Evolutionary conservation across 2,113 vertebrate genomes (phyloP).

Genomic region (Ceratotherium simum): DNA sequence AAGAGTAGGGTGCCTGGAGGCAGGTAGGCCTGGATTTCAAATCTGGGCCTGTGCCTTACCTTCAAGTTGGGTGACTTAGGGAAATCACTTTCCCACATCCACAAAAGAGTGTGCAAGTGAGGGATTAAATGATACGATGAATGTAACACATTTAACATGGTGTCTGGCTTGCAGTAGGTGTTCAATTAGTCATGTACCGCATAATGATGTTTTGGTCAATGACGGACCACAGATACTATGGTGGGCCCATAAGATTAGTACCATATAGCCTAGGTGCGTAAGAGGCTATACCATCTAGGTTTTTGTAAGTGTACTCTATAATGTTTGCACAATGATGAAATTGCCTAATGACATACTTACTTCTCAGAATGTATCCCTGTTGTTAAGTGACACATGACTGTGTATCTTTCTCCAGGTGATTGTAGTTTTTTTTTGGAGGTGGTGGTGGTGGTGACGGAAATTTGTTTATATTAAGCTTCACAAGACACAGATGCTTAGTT

Average conservation of each 20-base stretch:
- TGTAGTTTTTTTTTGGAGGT: neutral
- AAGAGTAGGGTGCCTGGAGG: neutral
- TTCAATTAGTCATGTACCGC: neutral
- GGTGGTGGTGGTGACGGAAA: neutral
- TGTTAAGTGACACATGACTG: no score
- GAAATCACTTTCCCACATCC: neutral
- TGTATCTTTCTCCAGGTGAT: neutral
- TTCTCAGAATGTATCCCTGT: no score
- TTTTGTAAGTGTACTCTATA: no score
- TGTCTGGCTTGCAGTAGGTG: neutral
- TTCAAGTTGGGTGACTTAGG: neutral
- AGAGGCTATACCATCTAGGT: no score
- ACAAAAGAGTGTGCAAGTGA: neutral
- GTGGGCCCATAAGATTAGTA: no score
- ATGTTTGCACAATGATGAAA: no score
- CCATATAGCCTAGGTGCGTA: no score
- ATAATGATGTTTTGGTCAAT: no score
- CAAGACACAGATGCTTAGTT: neutral
- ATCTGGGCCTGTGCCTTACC: neutral
- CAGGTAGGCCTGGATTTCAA: slow-evolving; percentile 14
- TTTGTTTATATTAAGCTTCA: neutral
- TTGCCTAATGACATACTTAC: no score
- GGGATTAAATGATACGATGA: neutral
- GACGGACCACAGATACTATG: no score
- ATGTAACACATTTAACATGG: neutral